Evolutionary conservation across 2,113 vertebrate species (phyloP).

Genomic region (Calidris pugnax): DNA sequence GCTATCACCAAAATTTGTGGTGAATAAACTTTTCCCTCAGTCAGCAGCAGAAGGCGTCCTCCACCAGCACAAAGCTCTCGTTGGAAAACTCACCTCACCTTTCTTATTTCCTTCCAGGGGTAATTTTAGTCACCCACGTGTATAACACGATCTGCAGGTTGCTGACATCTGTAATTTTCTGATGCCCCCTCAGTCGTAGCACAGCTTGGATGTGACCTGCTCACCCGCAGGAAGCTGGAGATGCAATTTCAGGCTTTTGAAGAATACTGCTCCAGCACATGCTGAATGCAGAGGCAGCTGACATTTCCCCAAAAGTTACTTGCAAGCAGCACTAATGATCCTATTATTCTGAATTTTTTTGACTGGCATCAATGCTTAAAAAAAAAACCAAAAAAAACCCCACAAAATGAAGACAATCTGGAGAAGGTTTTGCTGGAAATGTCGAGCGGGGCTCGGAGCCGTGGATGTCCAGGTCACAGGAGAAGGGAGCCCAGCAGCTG

Average conservation of each 20-base stretch:
- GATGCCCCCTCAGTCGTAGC: background rate
- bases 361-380: background rate
- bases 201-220: background rate
- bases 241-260: background rate
- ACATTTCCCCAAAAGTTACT: slow-evolving; percentile 24
- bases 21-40: background rate
- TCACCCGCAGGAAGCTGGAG: background rate
- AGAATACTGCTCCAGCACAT: background rate
- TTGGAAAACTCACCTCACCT: background rate
- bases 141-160: background rate
- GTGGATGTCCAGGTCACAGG: background rate
- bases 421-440: background rate
- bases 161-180: background rate
- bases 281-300: slow-evolving; percentile 2
- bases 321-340: slow-evolving; percentile 14
- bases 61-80: background rate
- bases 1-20: background rate
- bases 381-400: background rate
- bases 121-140: background rate
- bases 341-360: background rate
- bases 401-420: background rate
- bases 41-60: background rate
- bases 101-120: background rate
- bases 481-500: background rate
- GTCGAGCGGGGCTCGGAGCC: background rate